Conservation (phyloP, 2,888 invertebrate genomes). For the Euproctis similis region DNA sequence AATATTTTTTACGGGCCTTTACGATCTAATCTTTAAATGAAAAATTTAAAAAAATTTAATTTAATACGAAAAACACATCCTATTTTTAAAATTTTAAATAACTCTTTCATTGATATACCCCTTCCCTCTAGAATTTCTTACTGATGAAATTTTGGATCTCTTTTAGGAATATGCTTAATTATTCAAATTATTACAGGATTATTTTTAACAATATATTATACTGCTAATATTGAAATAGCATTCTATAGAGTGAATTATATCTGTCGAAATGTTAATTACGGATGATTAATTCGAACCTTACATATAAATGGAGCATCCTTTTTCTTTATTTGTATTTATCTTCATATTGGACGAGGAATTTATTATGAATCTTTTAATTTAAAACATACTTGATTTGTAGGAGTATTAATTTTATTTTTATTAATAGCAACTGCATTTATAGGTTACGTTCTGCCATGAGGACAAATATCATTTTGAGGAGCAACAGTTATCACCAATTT, state of each 20-base stretch:
- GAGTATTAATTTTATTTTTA: conserved; percentile 79
- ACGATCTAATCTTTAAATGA: conserved; percentile 48
- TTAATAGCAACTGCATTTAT: conserved; percentile 84
- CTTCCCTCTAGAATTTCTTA: no score
- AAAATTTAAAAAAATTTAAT: no score
- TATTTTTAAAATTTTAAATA: no score
- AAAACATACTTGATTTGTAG: conserved; percentile 78
- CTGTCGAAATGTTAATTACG: conserved; percentile 81
- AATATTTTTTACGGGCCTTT: conserved; percentile 72
- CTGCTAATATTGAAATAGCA: conserved; percentile 77
- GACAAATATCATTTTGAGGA: conserved; percentile 89
- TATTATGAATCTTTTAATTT: conserved; percentile 68
- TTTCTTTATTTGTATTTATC: conserved; percentile 82
- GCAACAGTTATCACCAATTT: conserved; percentile 87
- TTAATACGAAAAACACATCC: no score
- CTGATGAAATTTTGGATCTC: no score
- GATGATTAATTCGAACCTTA: conserved; percentile 79
- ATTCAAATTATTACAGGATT: conserved; percentile 80
- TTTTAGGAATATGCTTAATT: no score
- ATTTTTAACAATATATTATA: conserved; percentile 82
- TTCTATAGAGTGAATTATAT: conserved; percentile 82
- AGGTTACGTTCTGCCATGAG: conserved; percentile 86
- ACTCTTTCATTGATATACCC: no score
- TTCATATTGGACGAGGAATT: conserved; percentile 80
- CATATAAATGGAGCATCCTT: conserved; percentile 84